Evolutionary conservation across 2,888 invertebrate species (phyloP), one percentile per base, ranked within the genome.

Genomic region (Sesia bembeciformis): DNA sequence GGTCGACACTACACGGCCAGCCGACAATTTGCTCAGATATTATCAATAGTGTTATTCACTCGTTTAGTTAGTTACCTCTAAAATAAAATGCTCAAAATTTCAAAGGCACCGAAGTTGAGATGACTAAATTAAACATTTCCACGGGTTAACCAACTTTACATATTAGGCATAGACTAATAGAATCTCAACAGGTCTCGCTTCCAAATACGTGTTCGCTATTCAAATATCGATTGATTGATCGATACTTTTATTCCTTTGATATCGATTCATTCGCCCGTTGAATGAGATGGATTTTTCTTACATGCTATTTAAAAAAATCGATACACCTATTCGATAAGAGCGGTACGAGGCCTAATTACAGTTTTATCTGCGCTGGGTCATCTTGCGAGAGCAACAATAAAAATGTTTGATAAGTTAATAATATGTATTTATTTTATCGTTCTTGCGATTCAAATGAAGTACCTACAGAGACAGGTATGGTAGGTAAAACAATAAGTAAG

Each of bases 151-250:
- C 23, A 23, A 23, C 23, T 23, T 23, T 23, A 23, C 23, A 23
- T 23, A 23, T 50, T 50, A 39, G 50, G 39, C 50, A 50, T 50
- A 50, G 50, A 50, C 38, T 50, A 50, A 50, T 50, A 50, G 50
- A 38, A 54, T 41, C 39, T 56, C 56, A 54, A 43, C 51, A 40
- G 51, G 61, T 67, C 62, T 68, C 60, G 74, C 73, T 78, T 73
- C 70, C 67, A 67, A 75, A 76, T 70, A 65, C 72, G 66, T 74
- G 68, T 67, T 68, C 62, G 70, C 74, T 78, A 81, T 84, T 85
- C 81, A 78, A 81, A 85, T 77, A 83, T 76, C 72, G 78, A 76
- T 78, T 86, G 88, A 88, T 86, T 81, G 85, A 87, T 88, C 80
- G 84, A 71, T 81, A 78, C 77, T 78, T 79, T 78, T 82, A 82